phyloP scores from a whole-genome alignment of 2,113 vertebrate species.

The Rhegmatorhina hoffmannsi region DNA sequence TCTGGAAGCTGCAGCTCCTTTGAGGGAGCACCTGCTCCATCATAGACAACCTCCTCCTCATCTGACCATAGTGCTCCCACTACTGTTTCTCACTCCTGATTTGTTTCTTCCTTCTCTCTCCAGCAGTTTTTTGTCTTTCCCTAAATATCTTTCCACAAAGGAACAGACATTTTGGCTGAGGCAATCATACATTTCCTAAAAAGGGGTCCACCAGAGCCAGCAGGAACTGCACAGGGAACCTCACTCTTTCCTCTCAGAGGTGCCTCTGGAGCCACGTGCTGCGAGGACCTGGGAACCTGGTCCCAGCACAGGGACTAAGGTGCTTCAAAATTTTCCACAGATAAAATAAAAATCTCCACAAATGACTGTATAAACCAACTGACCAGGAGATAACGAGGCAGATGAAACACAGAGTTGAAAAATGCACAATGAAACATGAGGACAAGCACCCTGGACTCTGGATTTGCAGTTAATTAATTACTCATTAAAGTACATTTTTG shows the following conservation, averaged over 20 bases:
- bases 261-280: rapidly evolving
- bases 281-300: background rate
- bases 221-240: rapidly evolving
- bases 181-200: background rate
- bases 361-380: background rate
- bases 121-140: rapidly evolving
- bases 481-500: background rate
- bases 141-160: background rate
- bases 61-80: background rate
- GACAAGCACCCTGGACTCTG: background rate
- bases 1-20: background rate
- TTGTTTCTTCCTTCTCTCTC: background rate
- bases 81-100: background rate
- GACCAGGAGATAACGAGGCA: background rate
- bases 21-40: rapidly evolving
- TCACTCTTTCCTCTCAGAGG: rapidly evolving
- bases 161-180: background rate
- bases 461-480: background rate
- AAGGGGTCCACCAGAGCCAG: rapidly evolving
- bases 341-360: background rate
- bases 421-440: background rate
- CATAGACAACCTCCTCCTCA: background rate
- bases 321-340: background rate
- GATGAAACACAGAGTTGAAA: background rate
- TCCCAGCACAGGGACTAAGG: background rate